Conservation (phyloP, 2,797 vertebrate genomes). For the Arrhamphus sclerolepis region DNA sequence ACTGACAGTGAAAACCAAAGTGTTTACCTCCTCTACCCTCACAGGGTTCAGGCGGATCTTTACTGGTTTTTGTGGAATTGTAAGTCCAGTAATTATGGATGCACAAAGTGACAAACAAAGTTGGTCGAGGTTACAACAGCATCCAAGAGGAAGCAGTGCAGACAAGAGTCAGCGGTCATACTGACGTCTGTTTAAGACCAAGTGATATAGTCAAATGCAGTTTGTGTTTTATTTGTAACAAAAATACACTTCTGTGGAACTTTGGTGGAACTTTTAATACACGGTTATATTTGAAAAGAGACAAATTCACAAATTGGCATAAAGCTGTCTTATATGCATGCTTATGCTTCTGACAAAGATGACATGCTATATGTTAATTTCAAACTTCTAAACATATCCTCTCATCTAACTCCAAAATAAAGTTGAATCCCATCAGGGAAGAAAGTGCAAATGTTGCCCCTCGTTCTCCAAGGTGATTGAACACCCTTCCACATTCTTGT, state of each 20-base stretch:
- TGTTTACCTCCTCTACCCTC: conserved; percentile 45
- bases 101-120: conserved; percentile 55
- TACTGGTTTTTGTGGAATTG: conserved; percentile 48
- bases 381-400: too few relatives aligned
- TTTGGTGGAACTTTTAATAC: too few relatives aligned
- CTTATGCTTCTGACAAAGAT: too few relatives aligned
- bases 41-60: conserved; percentile 28
- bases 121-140: conserved; percentile 12
- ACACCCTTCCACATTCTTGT: conserved; percentile 1
- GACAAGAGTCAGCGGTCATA: conserved; percentile 11
- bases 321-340: too few relatives aligned
- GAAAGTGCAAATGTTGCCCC: too few relatives aligned
- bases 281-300: too few relatives aligned
- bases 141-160: conserved; percentile 20
- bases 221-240: too few relatives aligned
- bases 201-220: conserved; percentile 3
- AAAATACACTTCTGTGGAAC: too few relatives aligned
- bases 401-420: too few relatives aligned
- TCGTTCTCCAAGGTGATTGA: conserved; percentile 13
- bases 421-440: too few relatives aligned
- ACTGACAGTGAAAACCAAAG: conserved; percentile 43
- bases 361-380: too few relatives aligned
- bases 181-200: conserved; percentile 32
- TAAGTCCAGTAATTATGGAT: conserved; percentile 57
- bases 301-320: too few relatives aligned